phyloP scores from a whole-genome alignment of 2,888 invertebrate species.

The Eupithecia exiguata region DNA sequence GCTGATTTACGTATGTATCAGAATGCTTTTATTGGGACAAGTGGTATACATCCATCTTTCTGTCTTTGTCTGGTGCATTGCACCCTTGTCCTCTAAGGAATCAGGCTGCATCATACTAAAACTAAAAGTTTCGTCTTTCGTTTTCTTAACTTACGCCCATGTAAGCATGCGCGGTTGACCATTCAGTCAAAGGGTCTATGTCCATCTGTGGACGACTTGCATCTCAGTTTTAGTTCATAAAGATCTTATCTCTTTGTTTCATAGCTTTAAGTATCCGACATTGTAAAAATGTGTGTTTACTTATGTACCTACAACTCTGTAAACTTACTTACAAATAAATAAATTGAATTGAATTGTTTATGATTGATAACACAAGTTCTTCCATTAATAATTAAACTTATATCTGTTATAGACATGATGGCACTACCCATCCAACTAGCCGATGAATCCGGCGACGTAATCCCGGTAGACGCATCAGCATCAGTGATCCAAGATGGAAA shows the following conservation, averaged over 20 bases:
- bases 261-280: too few relatives aligned
- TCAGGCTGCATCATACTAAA: background rate
- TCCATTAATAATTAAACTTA: background rate
- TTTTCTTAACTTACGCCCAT: background rate
- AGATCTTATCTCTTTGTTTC: too few relatives aligned
- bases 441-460: conserved; percentile 79
- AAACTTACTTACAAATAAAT: too few relatives aligned
- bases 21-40: background rate
- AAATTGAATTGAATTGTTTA: too few relatives aligned
- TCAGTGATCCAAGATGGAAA: conserved; percentile 45
- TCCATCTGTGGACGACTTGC: background rate
- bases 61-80: background rate
- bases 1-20: background rate
- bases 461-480: conserved; percentile 61
- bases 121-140: background rate
- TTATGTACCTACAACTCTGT: too few relatives aligned
- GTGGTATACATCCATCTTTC: background rate
- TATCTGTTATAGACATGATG: conserved; percentile 86
- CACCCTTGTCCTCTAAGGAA: background rate
- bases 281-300: too few relatives aligned
- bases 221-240: too few relatives aligned
- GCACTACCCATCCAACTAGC: conserved; percentile 89
- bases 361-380: background rate
- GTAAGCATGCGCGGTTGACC: background rate
- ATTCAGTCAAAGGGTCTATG: background rate